These are phyloP conservation scores for Drosophila formosana DNA, from an alignment of 2,888 invertebrate genomes.

Conservation along the genomic window DNA sequence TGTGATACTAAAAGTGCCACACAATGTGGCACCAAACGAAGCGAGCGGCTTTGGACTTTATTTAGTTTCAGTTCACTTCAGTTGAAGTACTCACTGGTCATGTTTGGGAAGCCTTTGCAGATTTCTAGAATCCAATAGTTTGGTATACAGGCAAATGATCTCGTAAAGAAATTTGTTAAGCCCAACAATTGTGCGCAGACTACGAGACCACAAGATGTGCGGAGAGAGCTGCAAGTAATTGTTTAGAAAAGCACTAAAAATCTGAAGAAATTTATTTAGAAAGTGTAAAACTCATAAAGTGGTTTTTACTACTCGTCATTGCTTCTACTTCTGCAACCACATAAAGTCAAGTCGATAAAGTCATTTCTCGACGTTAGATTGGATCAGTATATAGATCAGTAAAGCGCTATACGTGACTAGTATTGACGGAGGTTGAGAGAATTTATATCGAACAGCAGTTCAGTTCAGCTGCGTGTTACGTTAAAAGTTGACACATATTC, in stretches of 20 bases:
- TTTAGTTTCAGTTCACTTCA: slow-evolving; percentile 28
- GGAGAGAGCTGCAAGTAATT: slow-evolving; percentile 8
- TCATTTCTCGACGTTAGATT: neutral
- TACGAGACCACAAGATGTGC: no score
- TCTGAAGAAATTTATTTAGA: slow-evolving; percentile 21
- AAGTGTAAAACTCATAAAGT: slow-evolving; percentile 3
- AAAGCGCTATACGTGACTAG: neutral
- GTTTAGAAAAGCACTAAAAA: slow-evolving; percentile 7
- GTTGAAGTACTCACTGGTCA: slow-evolving; percentile 22
- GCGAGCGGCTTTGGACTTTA: slow-evolving; percentile 38
- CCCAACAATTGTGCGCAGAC: neutral
- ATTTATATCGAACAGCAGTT: slow-evolving; percentile 10
- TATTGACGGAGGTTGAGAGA: neutral
- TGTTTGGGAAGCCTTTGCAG: slow-evolving; percentile 37
- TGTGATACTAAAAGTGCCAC: slow-evolving; percentile 44
- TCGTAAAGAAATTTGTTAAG: neutral
- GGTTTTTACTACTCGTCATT: slow-evolving; percentile 7
- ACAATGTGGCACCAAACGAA: slow-evolving; percentile 48
- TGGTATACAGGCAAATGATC: slow-evolving; percentile 13
- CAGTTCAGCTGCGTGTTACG: slow-evolving; percentile 18
- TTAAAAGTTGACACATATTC: slow-evolving; percentile 45
- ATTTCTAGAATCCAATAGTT: slow-evolving; percentile 18
- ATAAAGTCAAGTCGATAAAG: slow-evolving; percentile 13
- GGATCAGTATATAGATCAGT: neutral
- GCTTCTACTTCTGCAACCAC: neutral